phyloP scores from a whole-genome alignment of 2,113 vertebrate genomes.

The Lynx canadensis region DNA sequence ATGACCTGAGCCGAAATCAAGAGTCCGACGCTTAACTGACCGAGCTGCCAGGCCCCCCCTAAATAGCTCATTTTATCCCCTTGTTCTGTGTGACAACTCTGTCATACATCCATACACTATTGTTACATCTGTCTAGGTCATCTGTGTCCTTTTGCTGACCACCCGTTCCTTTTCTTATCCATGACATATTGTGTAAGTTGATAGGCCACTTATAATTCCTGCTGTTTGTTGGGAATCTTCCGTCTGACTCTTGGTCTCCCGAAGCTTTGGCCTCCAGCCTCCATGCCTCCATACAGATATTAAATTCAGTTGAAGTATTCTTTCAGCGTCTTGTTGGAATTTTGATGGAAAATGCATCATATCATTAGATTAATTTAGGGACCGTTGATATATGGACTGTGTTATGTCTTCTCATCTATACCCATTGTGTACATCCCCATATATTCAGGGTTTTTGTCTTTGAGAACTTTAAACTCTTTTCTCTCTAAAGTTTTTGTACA shows the following conservation, averaged over 20 bases:
- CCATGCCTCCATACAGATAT: background rate
- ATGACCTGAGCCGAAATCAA: too few species aligned
- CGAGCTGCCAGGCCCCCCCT: too few species aligned
- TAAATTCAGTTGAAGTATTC: background rate
- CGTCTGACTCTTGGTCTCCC: background rate
- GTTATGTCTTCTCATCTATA: background rate
- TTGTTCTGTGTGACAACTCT: background rate
- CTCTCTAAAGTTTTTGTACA: background rate
- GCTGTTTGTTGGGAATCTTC: background rate
- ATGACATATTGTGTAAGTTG: background rate
- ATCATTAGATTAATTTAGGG: background rate
- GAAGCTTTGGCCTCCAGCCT: background rate
- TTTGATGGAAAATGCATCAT: background rate
- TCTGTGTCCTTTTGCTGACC: background rate
- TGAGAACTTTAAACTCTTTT: background rate
- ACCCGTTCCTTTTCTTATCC: background rate
- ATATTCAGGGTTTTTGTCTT: background rate
- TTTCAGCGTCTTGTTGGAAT: background rate
- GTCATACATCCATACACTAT: background rate
- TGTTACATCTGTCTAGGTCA: background rate
- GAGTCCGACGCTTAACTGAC: too few species aligned
- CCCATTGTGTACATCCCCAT: background rate
- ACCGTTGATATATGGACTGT: accelerated
- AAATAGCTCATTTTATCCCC: background rate
- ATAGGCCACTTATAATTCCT: background rate